These are phyloP conservation scores for Microplitis demolitor DNA, from an alignment of 1,140 invertebrate species.

Conservation along the genomic window DNA sequence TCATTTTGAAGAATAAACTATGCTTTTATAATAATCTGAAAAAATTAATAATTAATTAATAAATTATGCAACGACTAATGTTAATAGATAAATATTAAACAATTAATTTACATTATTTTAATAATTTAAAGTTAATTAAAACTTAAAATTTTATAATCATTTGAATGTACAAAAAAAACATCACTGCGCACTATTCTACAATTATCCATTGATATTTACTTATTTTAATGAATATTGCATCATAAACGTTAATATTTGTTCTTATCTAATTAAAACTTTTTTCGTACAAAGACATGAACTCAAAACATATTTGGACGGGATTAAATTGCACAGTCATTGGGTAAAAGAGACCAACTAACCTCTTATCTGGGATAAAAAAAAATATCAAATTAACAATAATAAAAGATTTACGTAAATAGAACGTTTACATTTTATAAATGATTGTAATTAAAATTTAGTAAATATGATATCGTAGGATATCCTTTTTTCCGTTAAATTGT, in stretches of 20 bases:
- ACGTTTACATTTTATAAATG: neutral
- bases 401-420: neutral
- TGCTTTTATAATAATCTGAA: slow-evolving; percentile 20
- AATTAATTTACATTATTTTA: neutral
- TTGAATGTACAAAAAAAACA: too few species aligned
- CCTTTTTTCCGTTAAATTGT: too few species aligned
- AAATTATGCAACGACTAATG: neutral
- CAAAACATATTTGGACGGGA: slow-evolving; percentile 8
- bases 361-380: slow-evolving; percentile 22
- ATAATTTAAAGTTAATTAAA: too few species aligned
- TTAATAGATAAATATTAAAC: neutral
- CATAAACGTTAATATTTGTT: neutral
- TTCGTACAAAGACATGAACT: neutral
- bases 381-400: neutral
- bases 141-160: too few species aligned
- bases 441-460: neutral
- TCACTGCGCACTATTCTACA: too few species aligned
- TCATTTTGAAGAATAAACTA: slow-evolving; percentile 67
- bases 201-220: neutral
- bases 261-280: slow-evolving; percentile 1
- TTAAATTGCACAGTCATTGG: slow-evolving; percentile 49
- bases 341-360: slow-evolving; percentile 33
- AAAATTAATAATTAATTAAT: slow-evolving; percentile 43
- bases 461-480: too few species aligned
- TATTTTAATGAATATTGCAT: neutral